Base-by-base conservation (phyloP, 2,797 vertebrate species). In the Gymnodraco acuticeps region DNA sequence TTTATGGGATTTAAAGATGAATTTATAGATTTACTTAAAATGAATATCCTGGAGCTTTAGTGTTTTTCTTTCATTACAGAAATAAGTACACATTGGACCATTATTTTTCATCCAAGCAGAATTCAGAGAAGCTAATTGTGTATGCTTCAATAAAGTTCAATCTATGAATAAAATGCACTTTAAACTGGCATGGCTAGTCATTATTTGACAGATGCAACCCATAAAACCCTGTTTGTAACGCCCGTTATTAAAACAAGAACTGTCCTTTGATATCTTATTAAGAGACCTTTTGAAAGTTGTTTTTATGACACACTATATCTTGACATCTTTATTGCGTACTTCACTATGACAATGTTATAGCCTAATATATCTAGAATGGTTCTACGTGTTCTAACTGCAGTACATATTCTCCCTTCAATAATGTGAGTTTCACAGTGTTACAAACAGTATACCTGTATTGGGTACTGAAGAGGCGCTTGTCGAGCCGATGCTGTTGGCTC, bases 401-500 rank as follows among this genome's bases (percentile, higher is more conserved):
- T 2, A 47, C 9, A 38, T 45, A 59, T 2, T 43, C 2, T 59
- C 3, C 38, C 14, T 2, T 33, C 54, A 58, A n/a, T 0, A 20
- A 59, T 3, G 2, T 77, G 14, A 84, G 16, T 55, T 53, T 3
- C 4, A 9, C 41, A 19, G 31, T 10, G 13, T 13, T 60, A 12
- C 16, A 51, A 56, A 62, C 43, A 66, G 1, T 16, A 19, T 87
- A 98, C 98, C 98, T 95, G 98, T 99, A 75, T 99, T 99, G 85
- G 98, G 98, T 47, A 99, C 98, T 0, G 98, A 99, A 11, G 98
- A 99, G 86, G 98, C 98, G 85, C 98, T 99, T 83, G 97, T 99
- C 23, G 98, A 99, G 67, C 98, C 98, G 41, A 99, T 99, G 90
- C 98, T 99, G 95, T 99, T 99, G 64, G 98, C 97, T 63, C 97